Evolutionary conservation across 2,113 vertebrate genomes (phyloP).

Genomic region (Strigops habroptila): DNA sequence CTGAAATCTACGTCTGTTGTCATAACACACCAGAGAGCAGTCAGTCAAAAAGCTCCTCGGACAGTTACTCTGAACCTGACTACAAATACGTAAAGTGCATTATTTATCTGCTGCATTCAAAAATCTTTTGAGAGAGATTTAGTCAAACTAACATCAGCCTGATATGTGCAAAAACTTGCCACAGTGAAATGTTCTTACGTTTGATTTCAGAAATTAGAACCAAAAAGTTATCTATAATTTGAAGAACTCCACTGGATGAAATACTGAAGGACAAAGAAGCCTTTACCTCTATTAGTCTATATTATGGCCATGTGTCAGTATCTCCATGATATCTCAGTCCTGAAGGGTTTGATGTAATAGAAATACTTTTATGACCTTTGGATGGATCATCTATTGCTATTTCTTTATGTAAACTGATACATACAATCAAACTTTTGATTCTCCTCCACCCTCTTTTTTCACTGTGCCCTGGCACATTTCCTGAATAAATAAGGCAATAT

Average conservation of each 20-base stretch:
- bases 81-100: neutral
- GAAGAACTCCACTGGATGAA: neutral
- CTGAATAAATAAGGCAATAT: neutral
- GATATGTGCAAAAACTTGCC: neutral
- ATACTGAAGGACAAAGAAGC: neutral
- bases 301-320: neutral
- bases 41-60: neutral
- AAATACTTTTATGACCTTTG: neutral
- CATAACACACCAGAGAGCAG: neutral
- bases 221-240: neutral
- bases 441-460: neutral
- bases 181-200: neutral
- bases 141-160: neutral
- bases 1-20: neutral
- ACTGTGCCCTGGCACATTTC: neutral
- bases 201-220: neutral
- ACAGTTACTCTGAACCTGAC: neutral
- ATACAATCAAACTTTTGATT: neutral
- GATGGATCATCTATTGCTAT: neutral
- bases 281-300: neutral
- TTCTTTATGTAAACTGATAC: neutral
- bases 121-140: neutral
- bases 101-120: neutral
- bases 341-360: neutral
- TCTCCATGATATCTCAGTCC: neutral